A percentile compares a stretch with the other conserved stretches of the same genome.
phyloP scores from a whole-genome alignment of 2,888 invertebrate genomes.

The Lymantria monacha region DNA sequence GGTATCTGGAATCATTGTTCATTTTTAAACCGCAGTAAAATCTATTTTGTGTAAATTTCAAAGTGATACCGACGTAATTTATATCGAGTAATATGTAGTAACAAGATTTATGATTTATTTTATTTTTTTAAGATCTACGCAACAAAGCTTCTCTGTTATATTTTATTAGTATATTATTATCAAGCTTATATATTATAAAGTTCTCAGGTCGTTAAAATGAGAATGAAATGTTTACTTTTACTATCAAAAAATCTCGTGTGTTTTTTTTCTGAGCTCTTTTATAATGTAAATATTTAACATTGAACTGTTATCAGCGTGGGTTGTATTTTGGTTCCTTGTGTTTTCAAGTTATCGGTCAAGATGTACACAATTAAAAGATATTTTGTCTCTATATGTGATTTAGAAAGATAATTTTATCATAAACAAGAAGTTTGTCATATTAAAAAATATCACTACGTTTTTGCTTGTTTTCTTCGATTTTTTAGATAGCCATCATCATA shows the following conservation, averaged over 20 bases:
- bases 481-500: too few species aligned
- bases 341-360: neutral
- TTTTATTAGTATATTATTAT: neutral
- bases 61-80: constrained; percentile 6
- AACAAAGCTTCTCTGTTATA: neutral
- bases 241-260: neutral
- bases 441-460: too few species aligned
- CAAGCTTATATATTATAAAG: neutral
- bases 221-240: neutral
- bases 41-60: constrained; percentile 4
- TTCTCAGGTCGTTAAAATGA: neutral
- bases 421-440: too few species aligned
- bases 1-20: constrained; percentile 7
- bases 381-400: neutral
- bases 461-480: too few species aligned
- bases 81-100: neutral
- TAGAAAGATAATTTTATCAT: too few species aligned
- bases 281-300: neutral
- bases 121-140: neutral
- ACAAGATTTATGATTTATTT: constrained; percentile 1
- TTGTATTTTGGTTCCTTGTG: neutral
- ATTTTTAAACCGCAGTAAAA: constrained; percentile 8
- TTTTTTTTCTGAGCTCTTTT: neutral
- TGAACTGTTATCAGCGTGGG: neutral
- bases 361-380: neutral